Percentiles rank a stretch among this genome's conserved stretches.
Evolutionary conservation across 2,888 invertebrate genomes (phyloP).

Genomic region (Oligia strigilis): DNA sequence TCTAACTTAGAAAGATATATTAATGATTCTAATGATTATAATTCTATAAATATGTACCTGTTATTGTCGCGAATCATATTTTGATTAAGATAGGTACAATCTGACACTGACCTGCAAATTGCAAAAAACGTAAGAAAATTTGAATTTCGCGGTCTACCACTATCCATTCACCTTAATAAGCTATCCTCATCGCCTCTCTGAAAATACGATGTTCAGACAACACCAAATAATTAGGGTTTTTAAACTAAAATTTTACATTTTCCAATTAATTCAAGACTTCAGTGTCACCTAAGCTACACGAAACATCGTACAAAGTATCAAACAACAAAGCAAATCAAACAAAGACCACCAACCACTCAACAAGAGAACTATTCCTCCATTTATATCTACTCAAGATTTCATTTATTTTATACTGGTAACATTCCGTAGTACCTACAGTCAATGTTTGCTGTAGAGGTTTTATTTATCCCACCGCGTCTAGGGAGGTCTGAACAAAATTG

Average conservation of each 20-base stretch:
- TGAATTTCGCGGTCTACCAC: too few species aligned
- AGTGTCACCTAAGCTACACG: background rate
- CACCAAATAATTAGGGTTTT: background rate
- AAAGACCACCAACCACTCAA: constrained; percentile 25
- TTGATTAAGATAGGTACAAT: too few species aligned
- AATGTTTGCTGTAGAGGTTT: constrained; percentile 57
- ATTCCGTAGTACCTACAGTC: constrained; percentile 34
- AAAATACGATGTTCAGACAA: background rate
- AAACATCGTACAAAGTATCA: background rate
- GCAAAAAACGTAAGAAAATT: too few species aligned
- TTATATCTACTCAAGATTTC: constrained; percentile 37
- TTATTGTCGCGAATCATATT: too few species aligned
- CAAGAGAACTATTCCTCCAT: constrained; percentile 18
- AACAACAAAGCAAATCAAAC: constrained; percentile 11
- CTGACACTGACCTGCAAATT: too few species aligned
- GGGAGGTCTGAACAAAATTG: constrained; percentile 59
- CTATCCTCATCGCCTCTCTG: background rate
- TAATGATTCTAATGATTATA: too few species aligned
- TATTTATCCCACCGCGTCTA: constrained; percentile 28
- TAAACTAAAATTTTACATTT: background rate
- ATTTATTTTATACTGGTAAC: constrained; percentile 48
- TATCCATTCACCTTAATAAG: background rate
- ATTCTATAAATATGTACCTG: too few species aligned
- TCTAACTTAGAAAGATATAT: too few species aligned
- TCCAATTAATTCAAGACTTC: background rate